phyloP scores from a whole-genome alignment of 2,888 invertebrate species.

The Hirtodrosophila trivittata region DNA sequence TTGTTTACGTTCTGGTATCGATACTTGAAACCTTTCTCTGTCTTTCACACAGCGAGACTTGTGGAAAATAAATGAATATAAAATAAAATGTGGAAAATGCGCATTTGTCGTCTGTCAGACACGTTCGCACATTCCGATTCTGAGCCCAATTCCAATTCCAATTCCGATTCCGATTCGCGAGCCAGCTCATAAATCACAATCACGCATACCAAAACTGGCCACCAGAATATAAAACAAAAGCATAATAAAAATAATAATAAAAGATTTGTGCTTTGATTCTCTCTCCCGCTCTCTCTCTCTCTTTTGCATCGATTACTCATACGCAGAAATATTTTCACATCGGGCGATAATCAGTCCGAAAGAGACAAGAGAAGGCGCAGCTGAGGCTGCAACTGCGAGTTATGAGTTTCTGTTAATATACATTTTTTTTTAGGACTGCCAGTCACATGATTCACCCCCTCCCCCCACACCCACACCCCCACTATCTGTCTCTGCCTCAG shows the following conservation, averaged over 20 bases:
- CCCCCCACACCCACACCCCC: not conserved
- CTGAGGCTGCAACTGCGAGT: conserved; percentile 23
- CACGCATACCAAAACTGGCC: conserved; percentile 40
- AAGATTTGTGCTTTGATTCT: not conserved
- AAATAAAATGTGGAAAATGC: too few relatives aligned
- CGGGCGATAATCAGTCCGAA: conserved; percentile 48
- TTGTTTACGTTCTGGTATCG: too few relatives aligned
- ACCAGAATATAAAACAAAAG: conserved; percentile 18
- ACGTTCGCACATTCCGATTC: too few relatives aligned
- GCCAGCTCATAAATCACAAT: conserved; percentile 57
- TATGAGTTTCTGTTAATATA: conserved; percentile 18
- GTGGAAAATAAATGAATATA: too few relatives aligned
- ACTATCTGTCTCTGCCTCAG: not conserved
- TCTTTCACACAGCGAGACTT: too few relatives aligned
- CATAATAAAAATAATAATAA: conserved; percentile 19
- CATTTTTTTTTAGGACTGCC: conserved; percentile 2
- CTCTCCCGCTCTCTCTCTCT: too few relatives aligned
- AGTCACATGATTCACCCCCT: conserved; percentile 49
- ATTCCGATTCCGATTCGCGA: conserved; percentile 28
- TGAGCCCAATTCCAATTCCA: conserved; percentile 1
- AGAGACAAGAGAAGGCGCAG: conserved; percentile 43
- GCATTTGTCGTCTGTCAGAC: too few relatives aligned
- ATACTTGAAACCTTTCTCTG: too few relatives aligned
- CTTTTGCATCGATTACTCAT: conserved; percentile 59
- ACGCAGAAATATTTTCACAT: conserved; percentile 67